A percentile compares a stretch with the other conserved stretches of the same genome.
Conservation (phyloP, 2,113 vertebrate species). For the Anolis carolinensis region DNA sequence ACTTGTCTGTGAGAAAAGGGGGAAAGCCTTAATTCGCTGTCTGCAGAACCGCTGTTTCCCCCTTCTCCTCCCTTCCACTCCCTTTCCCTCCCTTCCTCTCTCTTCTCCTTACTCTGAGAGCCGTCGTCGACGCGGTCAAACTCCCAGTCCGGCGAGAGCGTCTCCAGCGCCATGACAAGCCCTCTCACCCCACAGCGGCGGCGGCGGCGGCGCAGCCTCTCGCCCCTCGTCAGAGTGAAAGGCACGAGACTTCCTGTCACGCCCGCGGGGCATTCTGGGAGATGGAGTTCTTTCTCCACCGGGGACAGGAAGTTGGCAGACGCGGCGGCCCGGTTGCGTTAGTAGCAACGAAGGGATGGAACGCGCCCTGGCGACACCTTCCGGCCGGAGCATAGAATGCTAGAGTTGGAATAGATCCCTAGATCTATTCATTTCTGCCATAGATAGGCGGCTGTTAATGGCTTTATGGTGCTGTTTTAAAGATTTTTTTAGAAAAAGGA, state of each 20-base stretch:
- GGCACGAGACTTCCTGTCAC: constrained; percentile 59
- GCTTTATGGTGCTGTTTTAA: too few relatives aligned
- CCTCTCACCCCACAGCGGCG: neutral
- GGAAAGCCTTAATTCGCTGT: neutral
- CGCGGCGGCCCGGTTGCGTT: too few relatives aligned
- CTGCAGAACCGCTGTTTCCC: too few relatives aligned
- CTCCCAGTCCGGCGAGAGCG: constrained; percentile 91
- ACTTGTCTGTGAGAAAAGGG: too few relatives aligned
- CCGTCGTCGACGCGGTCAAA: constrained; percentile 97
- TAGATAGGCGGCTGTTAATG: too few relatives aligned
- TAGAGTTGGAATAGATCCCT: too few relatives aligned
- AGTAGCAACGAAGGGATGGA: too few relatives aligned
- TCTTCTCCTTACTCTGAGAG: constrained; percentile 88
- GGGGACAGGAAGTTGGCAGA: neutral
- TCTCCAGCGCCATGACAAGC: constrained; percentile 86
- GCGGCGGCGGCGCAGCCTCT: constrained; percentile 64
- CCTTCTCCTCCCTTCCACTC: too few relatives aligned
- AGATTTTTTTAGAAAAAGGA: too few relatives aligned
- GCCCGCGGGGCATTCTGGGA: constrained; percentile 68
- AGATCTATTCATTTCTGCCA: too few relatives aligned
- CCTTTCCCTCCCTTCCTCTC: neutral
- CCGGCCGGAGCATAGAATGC: neutral
- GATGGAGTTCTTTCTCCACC: constrained; percentile 60
- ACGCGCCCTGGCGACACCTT: neutral
- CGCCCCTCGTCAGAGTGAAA: neutral